A percentile compares a stretch with the other conserved stretches of the same genome.
phyloP scores from a whole-genome alignment of 2,888 invertebrate species.

The Drosophila aldrichi region DNA sequence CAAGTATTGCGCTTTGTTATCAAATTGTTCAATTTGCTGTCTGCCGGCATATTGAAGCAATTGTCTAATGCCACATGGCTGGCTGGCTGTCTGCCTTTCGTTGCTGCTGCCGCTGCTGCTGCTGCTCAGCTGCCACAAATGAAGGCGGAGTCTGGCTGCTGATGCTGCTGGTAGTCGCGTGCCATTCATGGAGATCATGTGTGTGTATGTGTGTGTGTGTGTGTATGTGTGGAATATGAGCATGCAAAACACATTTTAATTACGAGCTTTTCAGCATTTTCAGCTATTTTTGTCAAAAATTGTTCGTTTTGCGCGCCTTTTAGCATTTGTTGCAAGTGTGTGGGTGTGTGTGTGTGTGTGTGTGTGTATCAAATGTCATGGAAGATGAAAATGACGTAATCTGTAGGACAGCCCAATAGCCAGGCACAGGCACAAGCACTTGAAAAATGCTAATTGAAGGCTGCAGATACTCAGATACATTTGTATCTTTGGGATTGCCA shows the following conservation, averaged over 20 bases:
- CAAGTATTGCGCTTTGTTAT: constrained; percentile 61
- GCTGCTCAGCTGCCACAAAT: constrained; percentile 9
- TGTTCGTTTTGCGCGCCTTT: constrained; percentile 3
- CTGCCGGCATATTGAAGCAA: constrained; percentile 75
- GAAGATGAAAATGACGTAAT: constrained; percentile 60
- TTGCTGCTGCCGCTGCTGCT: not conserved
- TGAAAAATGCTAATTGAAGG: constrained; percentile 75
- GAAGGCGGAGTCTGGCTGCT: constrained; percentile 10
- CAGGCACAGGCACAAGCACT: constrained; percentile 26
- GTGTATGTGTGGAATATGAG: constrained; percentile 54
- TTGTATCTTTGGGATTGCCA: constrained; percentile 47
- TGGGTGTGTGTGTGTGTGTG: constrained; percentile 15
- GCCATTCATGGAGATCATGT: constrained; percentile 37
- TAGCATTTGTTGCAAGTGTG: constrained; percentile 50
- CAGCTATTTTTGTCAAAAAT: constrained; percentile 68
- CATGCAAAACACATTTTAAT: constrained; percentile 72
- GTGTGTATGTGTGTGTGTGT: constrained; percentile 4
- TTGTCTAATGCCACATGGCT: constrained; percentile 73
- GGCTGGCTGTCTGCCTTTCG: constrained; percentile 6
- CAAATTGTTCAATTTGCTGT: constrained; percentile 76
- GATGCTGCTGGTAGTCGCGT: constrained; percentile 71
- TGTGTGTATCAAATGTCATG: constrained; percentile 55
- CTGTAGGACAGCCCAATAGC: constrained; percentile 7
- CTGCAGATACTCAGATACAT: constrained; percentile 38
- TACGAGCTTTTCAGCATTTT: constrained; percentile 61